Conservation (phyloP, 1,140 invertebrate species). For the Drosophila melanica region DNA sequence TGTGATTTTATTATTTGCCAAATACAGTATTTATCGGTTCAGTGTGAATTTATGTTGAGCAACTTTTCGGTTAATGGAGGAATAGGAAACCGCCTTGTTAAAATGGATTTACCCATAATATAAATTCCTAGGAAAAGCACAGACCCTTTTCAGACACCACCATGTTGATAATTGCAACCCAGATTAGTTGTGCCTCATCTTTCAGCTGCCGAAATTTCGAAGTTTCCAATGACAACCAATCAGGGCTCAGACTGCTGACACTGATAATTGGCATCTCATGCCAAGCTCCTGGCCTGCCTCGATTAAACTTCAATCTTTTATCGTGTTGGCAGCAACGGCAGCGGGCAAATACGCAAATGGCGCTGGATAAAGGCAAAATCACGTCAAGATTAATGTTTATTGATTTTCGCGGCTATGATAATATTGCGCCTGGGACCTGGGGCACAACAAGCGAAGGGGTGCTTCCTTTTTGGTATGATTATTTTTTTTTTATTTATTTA, state of each 20-base stretch:
- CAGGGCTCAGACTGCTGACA: slow-evolving; percentile 13
- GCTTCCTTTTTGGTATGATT: neutral
- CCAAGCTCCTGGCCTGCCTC: slow-evolving; percentile 12
- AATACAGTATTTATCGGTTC: too few relatives aligned
- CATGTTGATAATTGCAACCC: slow-evolving; percentile 17
- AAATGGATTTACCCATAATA: neutral
- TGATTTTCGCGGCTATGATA: slow-evolving; percentile 71
- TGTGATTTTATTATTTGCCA: too few relatives aligned
- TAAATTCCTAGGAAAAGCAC: neutral
- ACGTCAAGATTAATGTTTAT: slow-evolving; percentile 79
- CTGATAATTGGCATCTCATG: slow-evolving; percentile 51
- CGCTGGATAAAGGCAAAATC: slow-evolving; percentile 73
- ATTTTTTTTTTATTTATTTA: neutral
- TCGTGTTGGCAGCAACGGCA: slow-evolving; percentile 34
- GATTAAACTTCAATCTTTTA: slow-evolving; percentile 68
- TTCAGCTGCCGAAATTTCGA: slow-evolving; percentile 15
- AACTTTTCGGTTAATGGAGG: too few relatives aligned
- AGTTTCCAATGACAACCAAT: slow-evolving; percentile 2
- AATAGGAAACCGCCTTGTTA: neutral
- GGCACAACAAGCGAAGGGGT: slow-evolving; percentile 31
- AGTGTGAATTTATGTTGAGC: too few relatives aligned
- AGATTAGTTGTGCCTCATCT: slow-evolving; percentile 22
- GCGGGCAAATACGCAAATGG: slow-evolving; percentile 71
- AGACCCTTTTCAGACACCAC: neutral
- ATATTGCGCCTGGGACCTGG: slow-evolving; percentile 47